Base-by-base conservation (phyloP, 2,797 vertebrate genomes). In the Gymnodraco acuticeps region DNA sequence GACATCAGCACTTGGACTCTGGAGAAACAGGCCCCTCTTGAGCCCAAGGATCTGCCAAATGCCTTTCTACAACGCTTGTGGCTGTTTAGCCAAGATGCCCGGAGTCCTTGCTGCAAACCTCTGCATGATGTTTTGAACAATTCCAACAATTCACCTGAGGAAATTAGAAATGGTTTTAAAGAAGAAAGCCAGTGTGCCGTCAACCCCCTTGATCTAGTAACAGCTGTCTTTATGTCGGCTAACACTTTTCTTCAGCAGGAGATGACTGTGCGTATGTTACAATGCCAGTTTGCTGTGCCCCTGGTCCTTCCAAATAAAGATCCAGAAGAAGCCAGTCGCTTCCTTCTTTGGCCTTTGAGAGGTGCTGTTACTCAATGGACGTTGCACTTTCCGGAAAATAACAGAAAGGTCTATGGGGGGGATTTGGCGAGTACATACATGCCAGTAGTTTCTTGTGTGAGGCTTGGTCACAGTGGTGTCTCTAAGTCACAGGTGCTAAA, bases 401-500 rank as follows among this genome's bases (percentile, higher is more conserved):
- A 64, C 3, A 69, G 55, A 2, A 77, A 73, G 51, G 70, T 91
- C 20, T 78, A 86, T 14, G 91, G 95, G 60, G 94, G 94, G 54
- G 87, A 90, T 60, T 86, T 96, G 76, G 94, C 94, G 46, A 92
- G 75, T 58, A 91, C 91, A 13, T 42, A 70, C 33, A 93, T 95
- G 92, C 91, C 93, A 27, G 20, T 94, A 77, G 50, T 95, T 74
- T 94, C 94, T 6, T 94, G 86, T 72, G 75, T 94, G 46, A 94
- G 90, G 46, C 78, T 95, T 70, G 93, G 94, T 50, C 48, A 3
- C 17, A 92, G 87, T 85, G 76, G 10, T 53, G 64, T 90, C 77
- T 97, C 96, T 41, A 97, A 97, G 91, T 97, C 96, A 19, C 85
- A 92, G 68, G 89, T 96, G 13, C 90, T 97, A 23, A 96, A 96